Evolutionary conservation across 92 coral and sea anemone genomes (phyloP).

Genomic region (Phenganax subtilis): DNA sequence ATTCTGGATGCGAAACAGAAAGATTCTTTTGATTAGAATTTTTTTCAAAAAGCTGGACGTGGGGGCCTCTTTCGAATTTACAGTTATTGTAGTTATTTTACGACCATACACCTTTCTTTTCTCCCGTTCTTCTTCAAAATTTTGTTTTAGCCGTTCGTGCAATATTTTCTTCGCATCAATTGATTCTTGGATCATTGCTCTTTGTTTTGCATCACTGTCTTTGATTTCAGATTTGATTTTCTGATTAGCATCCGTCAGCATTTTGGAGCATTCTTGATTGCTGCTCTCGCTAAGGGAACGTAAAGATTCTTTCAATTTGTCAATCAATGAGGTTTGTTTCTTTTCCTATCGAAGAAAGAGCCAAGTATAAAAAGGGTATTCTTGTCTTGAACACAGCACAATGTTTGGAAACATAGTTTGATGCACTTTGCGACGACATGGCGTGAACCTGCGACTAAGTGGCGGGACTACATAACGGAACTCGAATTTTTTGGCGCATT

Average conservation of each 20-base stretch:
- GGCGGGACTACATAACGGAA: too few species aligned
- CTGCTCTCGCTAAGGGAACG: constrained; percentile 4
- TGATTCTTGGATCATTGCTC: background rate
- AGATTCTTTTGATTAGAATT: too few species aligned
- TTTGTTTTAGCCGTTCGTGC: background rate
- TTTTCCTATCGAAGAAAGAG: constrained; percentile 2
- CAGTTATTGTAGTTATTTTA: too few species aligned
- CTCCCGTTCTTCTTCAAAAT: constrained; percentile 33
- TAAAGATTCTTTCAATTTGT: constrained; percentile 3
- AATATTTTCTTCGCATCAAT: constrained; percentile 13
- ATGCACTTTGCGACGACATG: too few species aligned
- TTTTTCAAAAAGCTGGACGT: too few species aligned
- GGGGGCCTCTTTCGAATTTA: too few species aligned
- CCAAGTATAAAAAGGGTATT: too few species aligned
- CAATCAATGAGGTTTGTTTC: constrained; percentile 17
- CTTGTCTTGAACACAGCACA: too few species aligned
- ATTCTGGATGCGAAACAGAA: too few species aligned
- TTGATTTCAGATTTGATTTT: constrained; percentile 16
- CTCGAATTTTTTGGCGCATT: too few species aligned
- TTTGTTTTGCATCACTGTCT: constrained; percentile 12
- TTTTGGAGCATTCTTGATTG: constrained; percentile 4
- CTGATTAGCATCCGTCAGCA: constrained; percentile 20
- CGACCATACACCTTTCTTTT: constrained; percentile 20
- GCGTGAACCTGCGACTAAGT: too few species aligned
- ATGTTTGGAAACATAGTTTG: too few species aligned